Evolutionary conservation across 2,113 vertebrate species (phyloP).

Genomic region (Gymnogyps californianus): DNA sequence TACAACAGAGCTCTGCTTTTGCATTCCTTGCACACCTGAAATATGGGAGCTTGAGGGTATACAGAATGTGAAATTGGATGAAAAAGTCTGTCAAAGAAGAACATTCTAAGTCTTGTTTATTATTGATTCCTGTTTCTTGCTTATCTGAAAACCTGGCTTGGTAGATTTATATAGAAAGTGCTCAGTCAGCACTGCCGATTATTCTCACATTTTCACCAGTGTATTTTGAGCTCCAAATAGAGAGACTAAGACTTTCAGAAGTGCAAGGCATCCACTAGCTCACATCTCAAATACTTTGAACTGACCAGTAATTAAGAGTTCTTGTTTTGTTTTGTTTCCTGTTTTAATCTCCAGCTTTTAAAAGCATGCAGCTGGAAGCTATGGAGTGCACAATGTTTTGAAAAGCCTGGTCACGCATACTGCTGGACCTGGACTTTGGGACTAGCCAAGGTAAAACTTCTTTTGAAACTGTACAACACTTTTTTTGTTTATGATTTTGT

Average conservation of each 20-base stretch:
- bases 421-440: background rate
- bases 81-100: background rate
- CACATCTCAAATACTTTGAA: background rate
- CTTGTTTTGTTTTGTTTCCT: background rate
- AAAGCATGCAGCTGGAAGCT: background rate
- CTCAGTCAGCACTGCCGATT: background rate
- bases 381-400: background rate
- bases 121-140: slow-evolving; percentile 27
- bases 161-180: background rate
- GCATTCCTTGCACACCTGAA: background rate
- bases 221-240: background rate
- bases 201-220: background rate
- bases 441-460: background rate
- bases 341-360: background rate
- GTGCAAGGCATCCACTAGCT: background rate
- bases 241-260: background rate
- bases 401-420: background rate
- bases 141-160: background rate
- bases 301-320: background rate
- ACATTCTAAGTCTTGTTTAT: background rate
- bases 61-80: background rate
- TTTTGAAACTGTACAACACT: background rate
- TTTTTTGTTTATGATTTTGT: background rate
- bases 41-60: background rate
- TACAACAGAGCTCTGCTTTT: background rate